phyloP scores from a whole-genome alignment of 2,888 invertebrate species.

The Protophormia terraenovae region DNA sequence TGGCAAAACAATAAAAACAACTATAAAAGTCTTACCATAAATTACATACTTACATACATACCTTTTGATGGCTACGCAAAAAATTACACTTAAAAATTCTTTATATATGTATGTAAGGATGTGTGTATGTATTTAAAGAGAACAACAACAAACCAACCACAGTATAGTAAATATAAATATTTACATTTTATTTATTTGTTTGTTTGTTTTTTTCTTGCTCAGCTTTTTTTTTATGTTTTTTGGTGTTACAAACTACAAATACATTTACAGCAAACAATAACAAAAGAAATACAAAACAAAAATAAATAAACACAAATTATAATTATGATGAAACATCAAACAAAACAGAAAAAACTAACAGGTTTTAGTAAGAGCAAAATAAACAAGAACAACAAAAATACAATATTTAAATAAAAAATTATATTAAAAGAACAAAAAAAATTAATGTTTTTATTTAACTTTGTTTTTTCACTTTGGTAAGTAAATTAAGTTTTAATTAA shows the following conservation, averaged over 20 bases:
- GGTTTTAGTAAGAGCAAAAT: not conserved
- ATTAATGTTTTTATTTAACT: not conserved
- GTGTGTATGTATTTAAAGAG: not conserved
- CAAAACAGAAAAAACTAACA: not conserved
- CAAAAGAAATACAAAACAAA: not conserved
- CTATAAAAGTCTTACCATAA: conserved; percentile 31
- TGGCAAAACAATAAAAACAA: not conserved
- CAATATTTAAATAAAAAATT: conserved; percentile 48
- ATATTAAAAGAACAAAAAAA: not conserved
- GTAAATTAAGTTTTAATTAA: not conserved
- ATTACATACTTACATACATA: conserved; percentile 13
- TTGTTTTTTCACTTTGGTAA: not conserved
- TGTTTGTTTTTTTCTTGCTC: not conserved
- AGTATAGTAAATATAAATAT: not conserved
- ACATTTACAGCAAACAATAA: not conserved
- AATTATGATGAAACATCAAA: not conserved
- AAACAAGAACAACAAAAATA: not conserved
- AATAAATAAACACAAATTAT: not conserved
- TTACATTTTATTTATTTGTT: not conserved
- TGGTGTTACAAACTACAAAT: conserved; percentile 3
- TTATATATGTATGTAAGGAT: not conserved
- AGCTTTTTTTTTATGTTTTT: not conserved
- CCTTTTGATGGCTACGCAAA: not conserved
- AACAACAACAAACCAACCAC: conserved; percentile 5
- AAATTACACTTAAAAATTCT: not conserved